phyloP scores from a whole-genome alignment of 1,140 invertebrate species.

The Samia ricini region DNA sequence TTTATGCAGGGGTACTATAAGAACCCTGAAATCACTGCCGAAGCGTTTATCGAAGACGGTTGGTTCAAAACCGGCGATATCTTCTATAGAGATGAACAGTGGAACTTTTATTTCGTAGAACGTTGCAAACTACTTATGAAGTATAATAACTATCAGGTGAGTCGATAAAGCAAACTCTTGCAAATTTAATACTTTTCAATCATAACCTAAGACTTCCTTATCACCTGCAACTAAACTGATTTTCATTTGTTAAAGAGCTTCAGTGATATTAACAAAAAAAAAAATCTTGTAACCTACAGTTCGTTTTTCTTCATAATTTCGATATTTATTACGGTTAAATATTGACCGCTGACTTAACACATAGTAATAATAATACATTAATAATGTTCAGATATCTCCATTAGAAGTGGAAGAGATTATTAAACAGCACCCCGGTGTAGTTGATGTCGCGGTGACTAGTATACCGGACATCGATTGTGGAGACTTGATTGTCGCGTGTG shows the following conservation, averaged over 20 bases:
- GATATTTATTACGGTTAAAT: background rate
- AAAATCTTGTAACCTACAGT: background rate
- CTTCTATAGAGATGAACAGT: conserved; percentile 27
- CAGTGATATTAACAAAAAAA: too few relatives aligned
- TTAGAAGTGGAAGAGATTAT: conserved; percentile 81
- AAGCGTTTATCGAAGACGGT: conserved; percentile 8
- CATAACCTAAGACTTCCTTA: background rate
- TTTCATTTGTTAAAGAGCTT: background rate
- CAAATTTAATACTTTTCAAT: too few relatives aligned
- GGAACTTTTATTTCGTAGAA: conserved; percentile 30
- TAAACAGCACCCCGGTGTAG: conserved; percentile 79
- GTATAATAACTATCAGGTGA: conserved; percentile 28
- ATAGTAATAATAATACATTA: too few relatives aligned
- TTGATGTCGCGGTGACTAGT: conserved; percentile 83
- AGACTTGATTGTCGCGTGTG: conserved; percentile 27
- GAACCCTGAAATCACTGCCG: conserved; percentile 6
- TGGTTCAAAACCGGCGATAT: too few relatives aligned
- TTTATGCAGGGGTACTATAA: conserved; percentile 21
- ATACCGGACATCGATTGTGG: conserved; percentile 70
- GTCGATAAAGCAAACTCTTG: too few relatives aligned
- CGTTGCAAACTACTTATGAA: conserved; percentile 29
- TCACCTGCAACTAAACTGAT: background rate
- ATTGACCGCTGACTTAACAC: too few relatives aligned
- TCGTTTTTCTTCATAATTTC: background rate
- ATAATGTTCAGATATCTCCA: conserved; percentile 54